These are phyloP conservation scores for Bhutanitis thaidina DNA, from an alignment of 2,888 invertebrate genomes.

Conservation along the genomic window DNA sequence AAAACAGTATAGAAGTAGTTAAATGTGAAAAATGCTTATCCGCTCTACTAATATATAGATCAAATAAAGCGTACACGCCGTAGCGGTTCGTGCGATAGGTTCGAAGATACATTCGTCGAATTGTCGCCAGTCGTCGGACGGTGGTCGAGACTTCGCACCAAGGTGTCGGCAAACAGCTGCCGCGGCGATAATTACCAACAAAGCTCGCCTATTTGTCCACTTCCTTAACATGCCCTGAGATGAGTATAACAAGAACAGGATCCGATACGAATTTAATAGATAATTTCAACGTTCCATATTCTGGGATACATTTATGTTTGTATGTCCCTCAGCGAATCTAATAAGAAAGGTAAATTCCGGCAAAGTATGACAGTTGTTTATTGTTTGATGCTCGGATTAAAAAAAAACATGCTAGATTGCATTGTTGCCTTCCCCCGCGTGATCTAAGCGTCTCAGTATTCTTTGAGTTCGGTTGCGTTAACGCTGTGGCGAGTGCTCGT, in stretches of 20 bases:
- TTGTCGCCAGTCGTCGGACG: constrained; percentile 59
- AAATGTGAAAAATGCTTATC: constrained; percentile 52
- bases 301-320: neutral
- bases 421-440: too few relatives aligned
- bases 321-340: neutral
- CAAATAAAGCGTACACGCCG: constrained; percentile 43
- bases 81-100: constrained; percentile 37
- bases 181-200: constrained; percentile 71
- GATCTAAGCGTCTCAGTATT: too few relatives aligned
- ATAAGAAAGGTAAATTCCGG: too few relatives aligned
- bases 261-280: constrained; percentile 11
- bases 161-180: constrained; percentile 72
- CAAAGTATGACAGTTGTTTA: too few relatives aligned
- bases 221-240: constrained; percentile 49
- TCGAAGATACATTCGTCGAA: constrained; percentile 63
- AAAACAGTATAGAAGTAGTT: constrained; percentile 25
- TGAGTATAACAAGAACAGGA: constrained; percentile 25
- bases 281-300: constrained; percentile 7
- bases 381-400: too few relatives aligned
- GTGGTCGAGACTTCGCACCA: constrained; percentile 78
- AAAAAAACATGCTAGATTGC: too few relatives aligned
- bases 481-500: too few relatives aligned
- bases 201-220: constrained; percentile 59
- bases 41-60: constrained; percentile 41
- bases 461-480: too few relatives aligned